Evolutionary conservation across 1,140 invertebrate genomes (phyloP), one percentile per base, ranked within the genome.

Genomic region (Musca vetustissima): DNA sequence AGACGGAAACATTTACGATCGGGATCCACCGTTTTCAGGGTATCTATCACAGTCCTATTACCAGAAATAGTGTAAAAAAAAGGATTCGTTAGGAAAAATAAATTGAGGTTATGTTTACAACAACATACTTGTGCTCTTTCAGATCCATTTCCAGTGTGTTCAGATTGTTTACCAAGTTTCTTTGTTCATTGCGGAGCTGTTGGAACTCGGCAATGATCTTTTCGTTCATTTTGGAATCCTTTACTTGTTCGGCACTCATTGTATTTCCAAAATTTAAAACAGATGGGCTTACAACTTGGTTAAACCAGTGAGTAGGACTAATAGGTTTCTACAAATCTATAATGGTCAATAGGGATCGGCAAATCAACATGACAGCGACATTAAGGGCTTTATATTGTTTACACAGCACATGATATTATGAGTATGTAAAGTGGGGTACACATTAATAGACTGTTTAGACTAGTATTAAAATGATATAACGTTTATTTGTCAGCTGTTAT

Each of bases 1-100:
- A 98, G 90, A 76, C 95, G 88, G 79, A 93, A 98, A 83, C 96
- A 98, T 83, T 95, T 97, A 74, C 95, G 88, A 55, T 90, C 88
- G 21, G 87, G 88, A 74, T 95, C 92, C 3, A 97, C 91, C 65
- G 91, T 90, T 84, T 95, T 91, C 52, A 99, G 84, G 25, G 95
- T 96, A 74, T 98, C 96, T 74, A 97, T 92, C 9, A 98, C 97
- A 77, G 98, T 90, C 84, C 97, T 98, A 84, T 69, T 50, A 59
- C 49, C 21, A 48, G 47, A 61, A 19, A 55, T 47, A 17, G 28
- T n/a, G n/a, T n/a, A n/a, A n/a, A n/a, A n/a, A n/a, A n/a, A 68
- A 53, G 52, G 52, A 36, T 25, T 57, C 43, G 36, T 22, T 17
- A 15, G 43, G 11, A 50, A 15, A 49, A 57, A 68, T 67, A 24